Base-by-base conservation (phyloP, 2,888 invertebrate genomes). In the Epicampocera succincta region DNA sequence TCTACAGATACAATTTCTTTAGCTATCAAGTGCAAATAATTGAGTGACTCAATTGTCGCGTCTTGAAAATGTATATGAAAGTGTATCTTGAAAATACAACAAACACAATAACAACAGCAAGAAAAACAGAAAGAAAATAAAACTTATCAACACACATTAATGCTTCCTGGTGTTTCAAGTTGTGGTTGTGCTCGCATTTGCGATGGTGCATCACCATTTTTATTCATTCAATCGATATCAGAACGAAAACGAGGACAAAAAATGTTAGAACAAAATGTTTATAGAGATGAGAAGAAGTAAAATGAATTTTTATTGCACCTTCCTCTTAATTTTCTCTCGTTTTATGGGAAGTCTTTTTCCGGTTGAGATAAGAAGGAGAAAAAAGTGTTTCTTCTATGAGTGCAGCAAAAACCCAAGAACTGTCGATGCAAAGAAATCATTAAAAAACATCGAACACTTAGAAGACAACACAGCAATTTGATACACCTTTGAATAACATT, bases 221-320 rank as follows among this genome's bases (percentile, higher is more conserved):
- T 8, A 33, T 71, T 54, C 74, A 75, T 75, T 42, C 52, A 72
- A 78, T 78, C 78, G 75, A 80, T 80, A 65, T 60, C 52, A 61
- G 60, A 48, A 58, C n/a, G 33, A 72, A 58, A 74, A 58, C 11
- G 15, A 63, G 17, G 60, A 60, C 42, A 54, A 66, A 71, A 54
- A 79, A 44, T 44, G 21, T 19, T 58, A 60, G 33, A 71, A 60
- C 44, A 56, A 58, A 63, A 56, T 65, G 50, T 65, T 42, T 50
- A 50, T 60, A 5, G 50, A 54, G 21, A 15, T 61, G 56, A 46
- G 54, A 15, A 40, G 44, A 73, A 69, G 86, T 88, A 86, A 87
- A 89, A 88, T 86, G 88, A 88, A 88, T 87, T 88, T 85, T 89
- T 88, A 88, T 88, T 88, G 89, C 88, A 89, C 88, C 89, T 88